Conservation (phyloP, 2,113 vertebrate species). For the Mustelus asterias region DNA sequence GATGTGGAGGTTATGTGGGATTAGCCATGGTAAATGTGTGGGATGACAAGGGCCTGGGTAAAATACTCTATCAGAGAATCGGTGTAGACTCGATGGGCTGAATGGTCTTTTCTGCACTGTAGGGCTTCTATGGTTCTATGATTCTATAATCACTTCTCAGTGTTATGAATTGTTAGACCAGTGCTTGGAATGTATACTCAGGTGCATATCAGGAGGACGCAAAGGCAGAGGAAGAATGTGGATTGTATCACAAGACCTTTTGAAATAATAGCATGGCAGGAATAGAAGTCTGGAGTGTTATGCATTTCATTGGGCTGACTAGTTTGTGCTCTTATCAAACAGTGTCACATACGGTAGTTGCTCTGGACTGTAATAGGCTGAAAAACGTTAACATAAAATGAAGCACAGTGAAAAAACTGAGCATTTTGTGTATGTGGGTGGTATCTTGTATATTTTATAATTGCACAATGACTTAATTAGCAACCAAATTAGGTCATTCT, state of each 20-base stretch:
- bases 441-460: neutral
- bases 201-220: neutral
- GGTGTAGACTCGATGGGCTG: no score
- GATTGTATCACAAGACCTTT: no score
- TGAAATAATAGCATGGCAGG: neutral
- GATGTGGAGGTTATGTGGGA: no score
- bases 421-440: neutral
- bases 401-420: neutral
- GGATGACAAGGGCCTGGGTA: no score
- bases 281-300: no score
- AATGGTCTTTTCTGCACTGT: no score
- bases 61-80: no score
- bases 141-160: no score
- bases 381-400: neutral
- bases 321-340: neutral
- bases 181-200: neutral
- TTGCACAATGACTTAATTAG: neutral
- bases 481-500: neutral
- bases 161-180: no score
- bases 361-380: no score
- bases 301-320: neutral
- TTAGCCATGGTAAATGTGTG: no score
- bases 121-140: no score
- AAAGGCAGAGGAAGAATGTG: neutral
- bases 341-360: neutral